phyloP scores from a whole-genome alignment of 1,140 invertebrate species.

The Leptinotarsa lineolata region DNA sequence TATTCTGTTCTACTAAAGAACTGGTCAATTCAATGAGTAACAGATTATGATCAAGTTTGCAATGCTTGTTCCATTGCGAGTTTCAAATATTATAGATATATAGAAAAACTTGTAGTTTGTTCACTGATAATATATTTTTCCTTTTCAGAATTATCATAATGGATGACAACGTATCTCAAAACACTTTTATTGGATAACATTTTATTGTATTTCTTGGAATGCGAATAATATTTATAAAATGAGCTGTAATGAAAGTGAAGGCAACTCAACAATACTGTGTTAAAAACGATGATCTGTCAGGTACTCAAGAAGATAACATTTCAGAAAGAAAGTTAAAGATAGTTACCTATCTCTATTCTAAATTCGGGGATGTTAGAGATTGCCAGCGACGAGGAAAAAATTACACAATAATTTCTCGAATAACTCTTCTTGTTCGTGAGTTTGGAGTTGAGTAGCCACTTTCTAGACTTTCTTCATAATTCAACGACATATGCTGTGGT shows the following conservation, averaged over 20 bases:
- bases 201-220: too few species aligned
- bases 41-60: too few species aligned
- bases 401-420: conserved; percentile 94
- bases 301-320: conserved; percentile 35
- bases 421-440: conserved; percentile 84
- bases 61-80: too few species aligned
- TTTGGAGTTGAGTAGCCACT: conserved; percentile 92
- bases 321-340: background rate
- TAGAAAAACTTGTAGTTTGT: too few species aligned
- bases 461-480: conserved; percentile 89
- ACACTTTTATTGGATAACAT: too few species aligned
- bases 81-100: too few species aligned
- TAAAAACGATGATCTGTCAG: conserved; percentile 27
- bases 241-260: background rate
- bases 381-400: background rate
- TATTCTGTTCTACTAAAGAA: too few species aligned
- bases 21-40: too few species aligned
- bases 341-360: background rate
- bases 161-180: too few species aligned
- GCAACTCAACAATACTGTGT: conserved; percentile 17
- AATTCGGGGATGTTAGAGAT: background rate
- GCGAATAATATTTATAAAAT: conserved; percentile 7
- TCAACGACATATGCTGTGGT: conserved; percentile 80
- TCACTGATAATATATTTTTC: too few species aligned
- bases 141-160: too few species aligned